Base-by-base conservation (phyloP, 2,888 invertebrate genomes). In the Pasiphila rectangulata region DNA sequence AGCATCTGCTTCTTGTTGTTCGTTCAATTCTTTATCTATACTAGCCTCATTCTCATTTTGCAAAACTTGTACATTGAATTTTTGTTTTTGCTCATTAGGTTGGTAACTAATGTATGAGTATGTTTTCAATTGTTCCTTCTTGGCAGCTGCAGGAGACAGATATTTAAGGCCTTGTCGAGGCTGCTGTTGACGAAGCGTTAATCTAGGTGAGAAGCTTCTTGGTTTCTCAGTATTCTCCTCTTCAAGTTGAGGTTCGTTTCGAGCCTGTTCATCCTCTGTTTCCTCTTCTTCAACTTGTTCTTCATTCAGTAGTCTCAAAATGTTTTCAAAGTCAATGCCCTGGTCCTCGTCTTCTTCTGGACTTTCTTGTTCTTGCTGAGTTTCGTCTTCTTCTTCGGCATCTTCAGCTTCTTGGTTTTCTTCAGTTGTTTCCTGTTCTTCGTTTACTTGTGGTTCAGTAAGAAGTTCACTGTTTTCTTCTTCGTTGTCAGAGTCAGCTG, bases 61-160 rank as follows among this genome's bases (percentile, higher is more conserved):
- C 4, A 51, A 25, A 13, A 53, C 23, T 23, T 47, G 45, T 7
- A 56, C 43, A 43, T 57, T 61, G 13, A 56, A 16, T 34, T 41
- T 51, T 10, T 62, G 60, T 5, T 44, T 19, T 21, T 63, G 61
- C 16, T 59, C 63, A 32, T 51, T 56, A 2, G 61, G 59, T 20
- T 63, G 51, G 10, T 59, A 66, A 9, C 63, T 64, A 24, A 66
- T 57, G 29, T 58, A 57, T 1, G 52, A 38, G 21, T 50, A 54
- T 0, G 37, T 39, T 39, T 13, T 50, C 2, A 55, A 42, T 27
- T 52, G 47, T 44, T 65, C 63, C 35, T 51, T 46, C 16, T 60
- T 61, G 9, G 56, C 51, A 16, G 48, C 49, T 12, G 59, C 51
- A 15, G 61, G 54, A 32, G 56, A 46, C 1, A 57, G 17, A 38